Conservation (phyloP, 2,888 invertebrate genomes). For the Phanerotoma sp. region DNA sequence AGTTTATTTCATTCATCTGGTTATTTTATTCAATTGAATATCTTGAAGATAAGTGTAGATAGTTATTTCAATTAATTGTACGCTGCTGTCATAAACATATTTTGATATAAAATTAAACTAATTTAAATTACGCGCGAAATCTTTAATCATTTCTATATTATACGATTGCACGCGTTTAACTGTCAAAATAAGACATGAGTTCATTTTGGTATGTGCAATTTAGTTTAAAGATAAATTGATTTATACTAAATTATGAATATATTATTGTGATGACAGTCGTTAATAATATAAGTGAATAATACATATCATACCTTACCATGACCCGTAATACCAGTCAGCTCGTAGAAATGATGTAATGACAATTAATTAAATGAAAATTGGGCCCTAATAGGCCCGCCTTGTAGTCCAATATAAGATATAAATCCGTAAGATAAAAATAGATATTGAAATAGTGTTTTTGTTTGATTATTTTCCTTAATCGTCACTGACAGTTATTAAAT, state of each 20-base stretch:
- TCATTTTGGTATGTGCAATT: not conserved
- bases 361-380: not conserved
- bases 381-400: conserved; percentile 6
- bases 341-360: not conserved
- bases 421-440: not conserved
- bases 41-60: too few species aligned
- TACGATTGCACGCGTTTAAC: too few species aligned
- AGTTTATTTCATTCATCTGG: too few species aligned
- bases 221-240: too few species aligned
- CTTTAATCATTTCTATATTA: too few species aligned
- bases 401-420: not conserved
- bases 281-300: conserved; percentile 6
- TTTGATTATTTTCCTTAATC: not conserved
- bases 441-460: not conserved
- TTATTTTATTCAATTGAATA: too few species aligned
- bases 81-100: too few species aligned
- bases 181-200: not conserved
- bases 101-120: too few species aligned
- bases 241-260: too few species aligned
- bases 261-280: too few species aligned
- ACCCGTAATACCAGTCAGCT: conserved; percentile 44
- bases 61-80: too few species aligned
- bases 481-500: conserved; percentile 16
- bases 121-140: too few species aligned
- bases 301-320: conserved; percentile 50